Evolutionary conservation across 2,888 invertebrate species (phyloP), one percentile per base, ranked within the genome.

Genomic region (Fragum fragum): DNA sequence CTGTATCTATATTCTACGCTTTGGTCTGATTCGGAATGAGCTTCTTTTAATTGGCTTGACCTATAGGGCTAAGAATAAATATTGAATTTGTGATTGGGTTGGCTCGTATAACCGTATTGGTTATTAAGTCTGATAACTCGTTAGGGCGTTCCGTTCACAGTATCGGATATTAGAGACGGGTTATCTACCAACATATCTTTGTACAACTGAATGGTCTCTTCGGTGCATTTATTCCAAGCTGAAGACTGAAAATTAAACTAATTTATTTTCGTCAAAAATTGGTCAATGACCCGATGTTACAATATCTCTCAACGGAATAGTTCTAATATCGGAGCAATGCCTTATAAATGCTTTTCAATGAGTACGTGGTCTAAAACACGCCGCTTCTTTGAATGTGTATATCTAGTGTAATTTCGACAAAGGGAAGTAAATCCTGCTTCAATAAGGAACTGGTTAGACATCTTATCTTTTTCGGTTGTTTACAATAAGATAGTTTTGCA

Each of bases 191-290:
- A 36, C 32, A 36, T 36, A 36, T 36, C 32, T 36, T 36, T 36
- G 32, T 36, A 9, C 32, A 9, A 36, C 32, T 36, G 9, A 6
- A 36, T 36, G 32, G 9, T 36, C 32, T 6, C 32, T 6, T 52
- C n/a, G n/a, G 52, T 52, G 52, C 5, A 52, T 52, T 52, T 7
- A 52, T 52, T 52, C 52, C 52, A 52, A n/a, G 52, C 52, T n/a
- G 14, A n/a, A n/a, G n/a, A n/a, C n/a, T 42, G 42, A 11, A 16
- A 16, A 9, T 42, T 16, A 42, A 42, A 42, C 16, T 11, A 42
- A 9, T 42, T 16, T 52, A 52, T 52, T 16, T 52, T 52, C 18
- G 14, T 21, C 16, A 52, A 52, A n/a, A 7, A 52, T 16, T 7
- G 52, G 52, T 52, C 3, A 21, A 21, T 52, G 52, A 21, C 14